phyloP scores from a whole-genome alignment of 2,113 vertebrate genomes.

The Gallinago paraguaiae region DNA sequence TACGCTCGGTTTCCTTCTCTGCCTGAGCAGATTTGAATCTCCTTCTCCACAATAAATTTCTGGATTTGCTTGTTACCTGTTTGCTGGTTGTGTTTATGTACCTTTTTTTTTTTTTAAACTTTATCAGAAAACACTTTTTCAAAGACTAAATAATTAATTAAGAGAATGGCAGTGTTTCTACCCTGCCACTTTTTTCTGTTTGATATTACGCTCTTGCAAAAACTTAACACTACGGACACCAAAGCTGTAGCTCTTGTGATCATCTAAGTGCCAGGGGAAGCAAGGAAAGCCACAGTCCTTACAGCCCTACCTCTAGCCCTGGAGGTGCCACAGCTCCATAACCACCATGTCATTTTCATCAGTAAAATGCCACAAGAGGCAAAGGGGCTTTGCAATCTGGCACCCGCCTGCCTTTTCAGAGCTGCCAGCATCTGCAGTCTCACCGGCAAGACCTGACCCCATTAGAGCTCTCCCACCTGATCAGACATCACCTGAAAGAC shows the following conservation, averaged over 20 bases:
- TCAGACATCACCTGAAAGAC: not conserved
- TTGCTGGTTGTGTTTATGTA: not conserved
- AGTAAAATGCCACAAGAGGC: not conserved
- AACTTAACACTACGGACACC: not conserved
- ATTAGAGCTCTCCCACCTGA: not conserved
- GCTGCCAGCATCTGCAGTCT: not conserved
- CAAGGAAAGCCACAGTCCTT: not conserved
- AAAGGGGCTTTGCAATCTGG: not conserved
- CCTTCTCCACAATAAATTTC: not conserved
- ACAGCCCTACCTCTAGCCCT: not conserved
- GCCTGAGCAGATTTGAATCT: not conserved
- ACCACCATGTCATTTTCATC: not conserved
- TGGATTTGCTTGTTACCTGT: not conserved
- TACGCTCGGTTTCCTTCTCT: not conserved
- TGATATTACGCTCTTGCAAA: not conserved
- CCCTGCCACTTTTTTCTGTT: not conserved
- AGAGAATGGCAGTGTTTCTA: not conserved
- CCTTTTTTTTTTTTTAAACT: not conserved
- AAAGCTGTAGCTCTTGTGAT: not conserved
- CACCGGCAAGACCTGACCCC: not conserved
- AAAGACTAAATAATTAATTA: not conserved
- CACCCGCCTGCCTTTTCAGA: not conserved
- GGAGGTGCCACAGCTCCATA: not conserved
- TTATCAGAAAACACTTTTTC: not conserved
- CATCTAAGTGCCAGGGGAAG: not conserved